phyloP scores from a whole-genome alignment of 2,888 invertebrate genomes.

The Trichopoda pennipes region DNA sequence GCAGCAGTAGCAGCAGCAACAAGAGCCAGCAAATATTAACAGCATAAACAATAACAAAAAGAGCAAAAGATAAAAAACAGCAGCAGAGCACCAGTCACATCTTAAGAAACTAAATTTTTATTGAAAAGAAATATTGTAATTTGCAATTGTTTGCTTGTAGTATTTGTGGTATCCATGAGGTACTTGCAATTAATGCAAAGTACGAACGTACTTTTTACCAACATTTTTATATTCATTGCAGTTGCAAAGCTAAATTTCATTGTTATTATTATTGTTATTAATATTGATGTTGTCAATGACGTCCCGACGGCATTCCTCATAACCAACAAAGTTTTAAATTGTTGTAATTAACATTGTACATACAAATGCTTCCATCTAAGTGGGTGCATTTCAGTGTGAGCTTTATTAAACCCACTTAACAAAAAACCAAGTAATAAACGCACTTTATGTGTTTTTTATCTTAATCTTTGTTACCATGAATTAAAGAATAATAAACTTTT shows the following conservation, averaged over 20 bases:
- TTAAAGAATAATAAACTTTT: not conserved
- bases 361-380: not conserved
- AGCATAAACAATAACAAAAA: too few relatives aligned
- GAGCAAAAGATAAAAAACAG: too few relatives aligned
- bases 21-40: constrained; percentile 21
- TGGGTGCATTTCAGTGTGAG: constrained; percentile 25
- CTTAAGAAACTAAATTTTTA: constrained; percentile 38
- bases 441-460: not conserved
- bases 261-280: not conserved
- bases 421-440: not conserved
- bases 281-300: constrained; percentile 9
- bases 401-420: not conserved
- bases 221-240: constrained; percentile 22
- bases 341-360: not conserved
- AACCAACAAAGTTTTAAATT: constrained; percentile 13
- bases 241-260: constrained; percentile 5
- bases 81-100: constrained; percentile 23
- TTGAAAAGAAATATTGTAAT: constrained; percentile 53
- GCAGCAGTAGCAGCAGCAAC: constrained; percentile 35
- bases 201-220: constrained; percentile 21
- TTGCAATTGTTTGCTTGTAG: constrained; percentile 44
- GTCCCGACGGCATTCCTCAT: constrained; percentile 24
- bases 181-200: constrained; percentile 5
- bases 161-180: constrained; percentile 7
- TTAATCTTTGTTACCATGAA: too few relatives aligned